These are phyloP conservation scores for Chesias legatella DNA, from an alignment of 2,888 invertebrate genomes.

Conservation along the genomic window DNA sequence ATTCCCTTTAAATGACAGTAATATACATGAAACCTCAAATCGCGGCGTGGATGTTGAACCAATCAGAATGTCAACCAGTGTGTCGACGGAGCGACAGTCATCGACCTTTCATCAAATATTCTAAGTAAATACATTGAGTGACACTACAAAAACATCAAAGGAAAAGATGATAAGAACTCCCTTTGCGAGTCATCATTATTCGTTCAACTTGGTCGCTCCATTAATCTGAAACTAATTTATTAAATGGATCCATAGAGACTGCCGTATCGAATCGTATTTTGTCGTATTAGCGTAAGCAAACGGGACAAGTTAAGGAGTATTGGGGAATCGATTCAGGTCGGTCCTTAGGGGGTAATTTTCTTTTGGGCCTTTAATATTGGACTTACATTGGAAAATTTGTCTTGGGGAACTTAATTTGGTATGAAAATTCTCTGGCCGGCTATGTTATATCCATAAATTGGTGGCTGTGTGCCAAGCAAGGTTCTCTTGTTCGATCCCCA, in stretches of 20 bases:
- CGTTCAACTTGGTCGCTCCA: constrained; percentile 38
- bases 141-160: constrained; percentile 10
- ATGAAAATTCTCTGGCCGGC: neutral
- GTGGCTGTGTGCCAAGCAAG: too few relatives aligned
- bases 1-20: too few relatives aligned
- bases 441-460: too few relatives aligned
- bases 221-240: constrained; percentile 48
- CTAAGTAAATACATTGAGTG: neutral
- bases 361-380: constrained; percentile 1
- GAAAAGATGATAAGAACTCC: constrained; percentile 11
- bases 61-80: too few relatives aligned
- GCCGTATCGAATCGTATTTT: constrained; percentile 29
- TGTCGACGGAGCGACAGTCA: too few relatives aligned
- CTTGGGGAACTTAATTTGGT: neutral
- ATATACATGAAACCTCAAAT: too few relatives aligned
- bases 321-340: constrained; percentile 21
- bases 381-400: neutral
- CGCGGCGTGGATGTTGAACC: too few relatives aligned
- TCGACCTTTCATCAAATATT: neutral
- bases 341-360: constrained; percentile 3
- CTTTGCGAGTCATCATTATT: constrained; percentile 34
- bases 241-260: constrained; percentile 42
- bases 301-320: constrained; percentile 30
- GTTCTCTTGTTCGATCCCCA: too few relatives aligned
- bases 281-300: constrained; percentile 29